These are phyloP conservation scores for Dicyrtomina minuta DNA, from an alignment of 2,888 invertebrate species.

Conservation along the genomic window DNA sequence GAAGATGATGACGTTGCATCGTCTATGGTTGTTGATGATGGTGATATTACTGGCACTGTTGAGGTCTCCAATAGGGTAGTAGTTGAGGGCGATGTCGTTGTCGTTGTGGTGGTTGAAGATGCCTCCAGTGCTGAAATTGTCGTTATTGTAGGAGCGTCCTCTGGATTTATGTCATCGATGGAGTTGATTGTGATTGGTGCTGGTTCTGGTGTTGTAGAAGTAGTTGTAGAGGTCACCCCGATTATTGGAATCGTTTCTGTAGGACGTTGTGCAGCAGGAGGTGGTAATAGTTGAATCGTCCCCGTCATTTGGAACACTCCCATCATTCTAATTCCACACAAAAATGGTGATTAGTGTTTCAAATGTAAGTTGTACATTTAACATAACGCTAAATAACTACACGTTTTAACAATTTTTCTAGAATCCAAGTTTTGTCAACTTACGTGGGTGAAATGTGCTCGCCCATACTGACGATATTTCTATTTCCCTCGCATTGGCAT, in stretches of 20 bases:
- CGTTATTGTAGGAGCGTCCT: neutral
- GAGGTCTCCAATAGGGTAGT: too few relatives aligned
- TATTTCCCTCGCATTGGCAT: slow-evolving; percentile 37
- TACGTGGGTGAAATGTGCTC: slow-evolving; percentile 33
- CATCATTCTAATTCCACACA: too few relatives aligned
- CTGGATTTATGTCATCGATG: neutral
- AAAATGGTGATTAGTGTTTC: too few relatives aligned
- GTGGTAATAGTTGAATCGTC: too few relatives aligned
- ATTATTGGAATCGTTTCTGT: neutral
- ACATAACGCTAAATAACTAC: neutral
- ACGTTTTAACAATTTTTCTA: neutral
- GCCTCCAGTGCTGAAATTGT: too few relatives aligned
- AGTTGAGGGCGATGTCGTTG: neutral
- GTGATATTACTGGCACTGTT: neutral
- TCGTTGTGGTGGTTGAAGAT: neutral
- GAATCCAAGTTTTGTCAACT: too few relatives aligned
- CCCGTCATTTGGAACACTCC: slow-evolving; percentile 15
- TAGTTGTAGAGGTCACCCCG: neutral
- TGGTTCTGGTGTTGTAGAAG: too few relatives aligned
- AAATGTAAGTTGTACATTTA: neutral
- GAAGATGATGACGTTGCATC: neutral
- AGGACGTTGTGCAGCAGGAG: neutral
- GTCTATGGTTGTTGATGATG: neutral
- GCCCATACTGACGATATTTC: slow-evolving; percentile 37
- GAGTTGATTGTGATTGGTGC: neutral